phyloP scores from a whole-genome alignment of 2,888 invertebrate species.

The Ormyrus thymus region DNA sequence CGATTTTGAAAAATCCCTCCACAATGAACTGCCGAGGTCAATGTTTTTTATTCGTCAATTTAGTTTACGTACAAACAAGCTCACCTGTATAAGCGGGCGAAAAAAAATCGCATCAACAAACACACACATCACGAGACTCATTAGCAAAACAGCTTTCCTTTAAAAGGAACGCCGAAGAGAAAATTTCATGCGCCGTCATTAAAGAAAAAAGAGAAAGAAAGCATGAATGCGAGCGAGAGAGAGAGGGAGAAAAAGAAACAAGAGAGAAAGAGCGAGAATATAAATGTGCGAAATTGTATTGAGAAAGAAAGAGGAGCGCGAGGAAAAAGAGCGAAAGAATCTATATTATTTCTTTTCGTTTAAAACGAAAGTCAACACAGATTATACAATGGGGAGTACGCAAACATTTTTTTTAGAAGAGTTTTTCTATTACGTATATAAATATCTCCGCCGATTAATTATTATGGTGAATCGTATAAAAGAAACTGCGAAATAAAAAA shows the following conservation, averaged over 20 bases:
- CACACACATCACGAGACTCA: slow-evolving; percentile 12
- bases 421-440: slow-evolving; percentile 49
- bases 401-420: slow-evolving; percentile 35
- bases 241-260: not conserved
- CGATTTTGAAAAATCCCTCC: slow-evolving; percentile 32
- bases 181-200: not conserved
- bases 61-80: slow-evolving; percentile 2
- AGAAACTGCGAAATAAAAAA: slow-evolving; percentile 20
- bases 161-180: slow-evolving; percentile 24
- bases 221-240: not conserved
- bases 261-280: not conserved
- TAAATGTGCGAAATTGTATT: slow-evolving; percentile 12
- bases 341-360: slow-evolving; percentile 33
- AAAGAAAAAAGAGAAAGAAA: not conserved
- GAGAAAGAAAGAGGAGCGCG: not conserved
- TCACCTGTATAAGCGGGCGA: slow-evolving; percentile 12
- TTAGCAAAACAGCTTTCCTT: slow-evolving; percentile 35
- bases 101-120: slow-evolving; percentile 14
- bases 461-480: slow-evolving; percentile 34
- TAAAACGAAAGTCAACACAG: slow-evolving; percentile 33
- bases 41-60: not conserved
- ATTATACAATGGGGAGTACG: slow-evolving; percentile 15
- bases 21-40: slow-evolving; percentile 15
- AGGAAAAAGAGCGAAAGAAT: slow-evolving; percentile 4
- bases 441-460: slow-evolving; percentile 45